Evolutionary conservation across 2,888 invertebrate species (phyloP).

Genomic region (Cremastobaeus sp.): DNA sequence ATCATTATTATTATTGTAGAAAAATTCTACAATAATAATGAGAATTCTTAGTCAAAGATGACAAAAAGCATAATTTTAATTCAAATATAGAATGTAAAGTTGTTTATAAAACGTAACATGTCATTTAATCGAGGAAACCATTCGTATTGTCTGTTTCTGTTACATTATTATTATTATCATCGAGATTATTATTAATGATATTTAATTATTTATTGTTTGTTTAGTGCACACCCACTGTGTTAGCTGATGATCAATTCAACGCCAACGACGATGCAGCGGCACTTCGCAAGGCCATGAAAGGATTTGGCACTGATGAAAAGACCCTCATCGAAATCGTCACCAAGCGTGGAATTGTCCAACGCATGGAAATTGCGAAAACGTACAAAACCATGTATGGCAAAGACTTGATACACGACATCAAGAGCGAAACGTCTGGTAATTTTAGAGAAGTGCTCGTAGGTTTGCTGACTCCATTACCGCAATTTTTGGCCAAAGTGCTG

Average conservation of each 20-base stretch:
- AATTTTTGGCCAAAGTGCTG: constrained; percentile 94
- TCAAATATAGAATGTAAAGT: too few species aligned
- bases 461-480: constrained; percentile 92
- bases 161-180: too few species aligned
- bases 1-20: too few species aligned
- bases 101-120: too few species aligned
- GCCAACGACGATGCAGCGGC: constrained; percentile 90
- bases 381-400: constrained; percentile 95
- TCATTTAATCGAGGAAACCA: background rate
- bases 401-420: constrained; percentile 89
- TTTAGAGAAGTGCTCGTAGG: constrained; percentile 94
- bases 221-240: constrained; percentile 92
- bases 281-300: constrained; percentile 94
- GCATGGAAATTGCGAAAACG: constrained; percentile 92
- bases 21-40: too few species aligned
- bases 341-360: constrained; percentile 92
- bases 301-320: constrained; percentile 94
- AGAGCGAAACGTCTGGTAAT: constrained; percentile 93
- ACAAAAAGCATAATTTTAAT: too few species aligned
- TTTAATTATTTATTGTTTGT: background rate
- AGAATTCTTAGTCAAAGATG: too few species aligned
- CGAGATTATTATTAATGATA: too few species aligned
- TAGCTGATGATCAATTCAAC: constrained; percentile 91
- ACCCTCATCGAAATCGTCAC: constrained; percentile 94
- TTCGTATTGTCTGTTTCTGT: too few species aligned